Conservation (phyloP, 2,113 vertebrate genomes). For the Clarias magur region DNA sequence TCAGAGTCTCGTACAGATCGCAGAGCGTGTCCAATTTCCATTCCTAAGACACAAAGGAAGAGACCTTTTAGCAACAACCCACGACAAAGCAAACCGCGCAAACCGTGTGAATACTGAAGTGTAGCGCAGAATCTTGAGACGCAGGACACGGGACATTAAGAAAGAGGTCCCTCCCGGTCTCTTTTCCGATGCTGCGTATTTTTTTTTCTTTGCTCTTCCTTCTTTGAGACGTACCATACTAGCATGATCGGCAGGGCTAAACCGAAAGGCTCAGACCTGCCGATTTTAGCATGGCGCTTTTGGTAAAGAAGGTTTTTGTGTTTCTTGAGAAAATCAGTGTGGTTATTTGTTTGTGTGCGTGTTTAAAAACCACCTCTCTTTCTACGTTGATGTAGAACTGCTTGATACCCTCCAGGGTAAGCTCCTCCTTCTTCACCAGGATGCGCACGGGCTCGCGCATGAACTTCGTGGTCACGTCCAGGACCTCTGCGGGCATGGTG, state of each 20-base stretch:
- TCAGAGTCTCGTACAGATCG: constrained; percentile 95
- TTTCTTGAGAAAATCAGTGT: neutral
- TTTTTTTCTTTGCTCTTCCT: constrained; percentile 68
- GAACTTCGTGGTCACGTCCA: constrained; percentile 99
- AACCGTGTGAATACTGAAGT: neutral
- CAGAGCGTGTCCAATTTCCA: constrained; percentile 98
- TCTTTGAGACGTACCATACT: constrained; percentile 73
- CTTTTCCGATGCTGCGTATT: constrained; percentile 64
- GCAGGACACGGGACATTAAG: constrained; percentile 75
- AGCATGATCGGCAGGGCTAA: constrained; percentile 67
- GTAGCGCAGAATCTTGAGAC: constrained; percentile 73
- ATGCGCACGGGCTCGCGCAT: constrained; percentile 97
- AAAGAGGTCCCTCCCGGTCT: constrained; percentile 74
- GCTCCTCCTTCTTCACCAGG: constrained; percentile 97
- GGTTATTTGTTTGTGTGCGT: too few relatives aligned
- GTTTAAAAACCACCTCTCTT: constrained; percentile 80
- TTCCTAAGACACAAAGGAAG: constrained; percentile 73
- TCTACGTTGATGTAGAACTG: constrained; percentile 99
- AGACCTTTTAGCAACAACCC: neutral
- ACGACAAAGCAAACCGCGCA: too few relatives aligned
- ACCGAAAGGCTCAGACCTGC: constrained; percentile 58
- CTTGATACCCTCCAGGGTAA: constrained; percentile 98
- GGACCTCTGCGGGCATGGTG: constrained; percentile 96
- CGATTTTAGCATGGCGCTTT: constrained; percentile 77
- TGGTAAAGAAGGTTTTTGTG: constrained; percentile 63